A percentile compares a stretch with the other conserved stretches of the same genome.
Conservation (phyloP, 2,797 vertebrate genomes). For the Caiman crocodilus region DNA sequence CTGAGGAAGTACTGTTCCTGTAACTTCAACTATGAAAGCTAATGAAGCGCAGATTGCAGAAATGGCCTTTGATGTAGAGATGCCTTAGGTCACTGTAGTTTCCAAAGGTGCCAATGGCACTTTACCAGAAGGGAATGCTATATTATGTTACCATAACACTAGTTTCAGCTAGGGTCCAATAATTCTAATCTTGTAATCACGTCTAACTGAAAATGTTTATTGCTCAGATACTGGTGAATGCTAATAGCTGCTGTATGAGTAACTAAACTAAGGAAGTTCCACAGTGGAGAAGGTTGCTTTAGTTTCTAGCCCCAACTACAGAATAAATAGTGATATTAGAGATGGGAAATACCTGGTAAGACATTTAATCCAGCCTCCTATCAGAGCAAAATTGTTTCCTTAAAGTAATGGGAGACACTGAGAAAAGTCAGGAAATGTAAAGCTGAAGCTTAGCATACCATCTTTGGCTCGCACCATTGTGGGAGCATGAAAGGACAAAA, state of each 20-base stretch:
- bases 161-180: slow-evolving; percentile 63
- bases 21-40: slow-evolving; percentile 72
- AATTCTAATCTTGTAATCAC: slow-evolving; percentile 76
- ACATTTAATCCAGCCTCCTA: not conserved
- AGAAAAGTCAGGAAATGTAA: slow-evolving; percentile 16
- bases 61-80: slow-evolving; percentile 72
- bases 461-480: not conserved
- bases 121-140: slow-evolving; percentile 2
- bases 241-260: not conserved
- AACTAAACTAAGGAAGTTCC: not conserved
- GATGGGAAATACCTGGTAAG: not conserved
- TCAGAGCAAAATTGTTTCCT: not conserved
- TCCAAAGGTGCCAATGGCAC: slow-evolving; percentile 65
- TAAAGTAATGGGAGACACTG: not conserved
- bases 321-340: not conserved
- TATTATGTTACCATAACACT: slow-evolving; percentile 37
- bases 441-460: not conserved
- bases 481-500: not conserved
- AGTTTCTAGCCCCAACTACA: not conserved
- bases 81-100: slow-evolving; percentile 72
- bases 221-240: slow-evolving; percentile 45
- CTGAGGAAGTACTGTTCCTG: slow-evolving; percentile 73
- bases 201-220: slow-evolving; percentile 71
- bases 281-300: not conserved
- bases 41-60: slow-evolving; percentile 77